A percentile compares a stretch with the other conserved stretches of the same genome.
Evolutionary conservation across 2,797 vertebrate genomes (phyloP).

Genomic region (Falco biarmicus): DNA sequence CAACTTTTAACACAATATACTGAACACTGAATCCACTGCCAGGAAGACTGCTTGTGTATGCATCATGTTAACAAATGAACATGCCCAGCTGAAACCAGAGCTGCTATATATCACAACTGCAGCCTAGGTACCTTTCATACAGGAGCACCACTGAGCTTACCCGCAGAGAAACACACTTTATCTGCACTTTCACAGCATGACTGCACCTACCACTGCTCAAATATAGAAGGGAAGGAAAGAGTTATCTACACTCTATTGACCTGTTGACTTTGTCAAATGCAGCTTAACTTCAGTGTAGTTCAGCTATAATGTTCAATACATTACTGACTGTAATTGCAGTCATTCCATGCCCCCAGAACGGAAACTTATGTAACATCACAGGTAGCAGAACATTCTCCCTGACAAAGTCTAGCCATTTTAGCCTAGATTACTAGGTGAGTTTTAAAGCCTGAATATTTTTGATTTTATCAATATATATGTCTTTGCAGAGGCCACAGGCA

Average conservation of each 20-base stretch:
- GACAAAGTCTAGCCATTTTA: slow-evolving; percentile 25
- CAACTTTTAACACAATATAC: neutral
- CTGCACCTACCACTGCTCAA: slow-evolving; percentile 71
- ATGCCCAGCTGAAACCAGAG: neutral
- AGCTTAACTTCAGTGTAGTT: slow-evolving; percentile 18
- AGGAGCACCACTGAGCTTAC: slow-evolving; percentile 59
- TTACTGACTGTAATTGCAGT: slow-evolving; percentile 43
- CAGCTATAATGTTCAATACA: slow-evolving; percentile 10
- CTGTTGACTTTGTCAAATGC: slow-evolving; percentile 45
- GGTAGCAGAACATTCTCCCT: neutral
- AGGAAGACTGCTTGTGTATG: slow-evolving; percentile 15
- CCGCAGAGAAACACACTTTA: slow-evolving; percentile 73
- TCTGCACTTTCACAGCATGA: slow-evolving; percentile 65
- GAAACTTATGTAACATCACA: slow-evolving; percentile 19
- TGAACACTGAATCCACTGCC: neutral
- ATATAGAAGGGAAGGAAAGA: slow-evolving; percentile 53
- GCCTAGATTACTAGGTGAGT: neutral
- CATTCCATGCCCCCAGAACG: slow-evolving; percentile 13
- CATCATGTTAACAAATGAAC: slow-evolving; percentile 2
- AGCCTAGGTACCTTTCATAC: slow-evolving; percentile 9
- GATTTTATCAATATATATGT: neutral
- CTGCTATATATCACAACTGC: neutral
- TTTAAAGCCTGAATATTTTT: slow-evolving; percentile 15
- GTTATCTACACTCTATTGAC: slow-evolving; percentile 20
- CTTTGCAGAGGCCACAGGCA: neutral